A percentile compares a stretch with the other conserved stretches of the same genome.
Conservation (phyloP, 2,888 invertebrate genomes). For the Drosophila suboccidentalis region DNA sequence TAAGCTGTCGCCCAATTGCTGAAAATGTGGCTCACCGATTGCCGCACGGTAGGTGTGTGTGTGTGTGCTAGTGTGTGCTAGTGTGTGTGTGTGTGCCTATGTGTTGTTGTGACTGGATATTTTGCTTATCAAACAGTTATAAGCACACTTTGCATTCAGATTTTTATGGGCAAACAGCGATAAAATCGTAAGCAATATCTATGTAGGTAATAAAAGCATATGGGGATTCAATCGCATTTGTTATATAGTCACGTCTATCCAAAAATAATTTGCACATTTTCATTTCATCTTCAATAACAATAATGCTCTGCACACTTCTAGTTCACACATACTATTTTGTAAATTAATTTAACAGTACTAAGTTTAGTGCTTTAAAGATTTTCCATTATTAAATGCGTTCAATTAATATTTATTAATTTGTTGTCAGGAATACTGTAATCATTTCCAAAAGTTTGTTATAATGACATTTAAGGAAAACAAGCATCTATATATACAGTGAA, state of each 20-base stretch:
- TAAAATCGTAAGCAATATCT: constrained; percentile 25
- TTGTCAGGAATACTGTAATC: too few species aligned
- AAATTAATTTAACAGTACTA: too few species aligned
- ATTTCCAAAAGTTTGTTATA: too few species aligned
- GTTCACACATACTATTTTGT: too few species aligned
- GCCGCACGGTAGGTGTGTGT: constrained; percentile 63
- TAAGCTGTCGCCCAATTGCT: constrained; percentile 26
- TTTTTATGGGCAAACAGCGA: constrained; percentile 18
- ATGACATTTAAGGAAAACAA: too few species aligned
- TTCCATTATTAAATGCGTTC: too few species aligned
- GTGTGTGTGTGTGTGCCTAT: not conserved
- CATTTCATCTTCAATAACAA: not conserved
- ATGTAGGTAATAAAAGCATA: not conserved
- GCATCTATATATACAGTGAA: too few species aligned
- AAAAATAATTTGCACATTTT: not conserved
- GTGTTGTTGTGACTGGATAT: constrained; percentile 8
- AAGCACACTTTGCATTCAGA: constrained; percentile 10
- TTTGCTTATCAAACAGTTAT: constrained; percentile 37
- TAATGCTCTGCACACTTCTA: too few species aligned
- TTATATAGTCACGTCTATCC: not conserved
- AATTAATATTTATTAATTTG: too few species aligned
- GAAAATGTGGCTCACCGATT: constrained; percentile 72
- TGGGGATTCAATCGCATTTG: not conserved
- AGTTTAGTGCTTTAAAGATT: too few species aligned
- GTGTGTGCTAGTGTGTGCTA: too few species aligned